Evolutionary conservation across 2,113 vertebrate species (phyloP).

Genomic region (Phalacrocorax aristotelis): DNA sequence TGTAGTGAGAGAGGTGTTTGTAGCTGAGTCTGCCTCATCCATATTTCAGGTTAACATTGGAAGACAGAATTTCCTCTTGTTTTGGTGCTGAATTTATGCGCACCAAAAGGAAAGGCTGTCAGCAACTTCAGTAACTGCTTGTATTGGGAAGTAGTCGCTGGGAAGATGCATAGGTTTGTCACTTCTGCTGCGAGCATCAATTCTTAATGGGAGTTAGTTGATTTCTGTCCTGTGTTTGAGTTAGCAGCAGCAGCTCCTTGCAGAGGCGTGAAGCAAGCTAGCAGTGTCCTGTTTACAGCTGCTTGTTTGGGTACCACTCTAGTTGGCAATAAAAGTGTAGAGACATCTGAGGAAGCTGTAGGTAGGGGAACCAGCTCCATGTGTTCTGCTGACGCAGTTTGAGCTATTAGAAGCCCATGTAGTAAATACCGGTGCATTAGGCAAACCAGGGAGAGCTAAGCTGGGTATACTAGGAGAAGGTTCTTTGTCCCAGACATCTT

Average conservation of each 20-base stretch:
- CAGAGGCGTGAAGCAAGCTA: neutral
- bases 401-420: neutral
- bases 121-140: neutral
- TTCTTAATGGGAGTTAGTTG: neutral
- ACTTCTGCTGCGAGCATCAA: neutral
- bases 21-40: neutral
- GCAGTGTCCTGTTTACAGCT: neutral
- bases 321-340: neutral
- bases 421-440: neutral
- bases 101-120: neutral
- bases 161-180: neutral
- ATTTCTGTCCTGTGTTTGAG: neutral
- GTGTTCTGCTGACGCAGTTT: neutral
- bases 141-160: neutral
- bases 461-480: neutral
- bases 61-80: neutral
- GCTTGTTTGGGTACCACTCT: neutral
- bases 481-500: neutral
- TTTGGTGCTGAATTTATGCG: neutral
- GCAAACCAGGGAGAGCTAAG: neutral
- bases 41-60: neutral
- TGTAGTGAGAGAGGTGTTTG: neutral
- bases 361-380: neutral
- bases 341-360: neutral
- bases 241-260: neutral